These are phyloP conservation scores for Cosmia trapezina DNA, from an alignment of 2,888 invertebrate species.

Conservation along the genomic window DNA sequence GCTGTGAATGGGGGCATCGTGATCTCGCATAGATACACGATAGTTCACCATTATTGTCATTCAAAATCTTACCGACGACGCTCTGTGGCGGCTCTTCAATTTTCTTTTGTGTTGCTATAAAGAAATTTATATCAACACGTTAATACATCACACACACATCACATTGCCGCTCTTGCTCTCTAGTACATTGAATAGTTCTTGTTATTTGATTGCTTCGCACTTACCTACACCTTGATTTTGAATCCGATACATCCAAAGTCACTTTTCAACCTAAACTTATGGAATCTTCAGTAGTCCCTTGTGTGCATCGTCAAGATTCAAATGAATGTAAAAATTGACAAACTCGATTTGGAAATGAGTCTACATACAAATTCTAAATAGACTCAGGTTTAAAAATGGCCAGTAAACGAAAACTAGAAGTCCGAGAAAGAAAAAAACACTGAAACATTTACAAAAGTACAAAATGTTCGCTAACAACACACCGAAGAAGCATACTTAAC, in stretches of 20 bases:
- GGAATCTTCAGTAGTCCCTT: background rate
- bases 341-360: background rate
- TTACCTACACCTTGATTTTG: background rate
- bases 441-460: background rate
- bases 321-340: background rate
- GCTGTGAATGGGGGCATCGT: constrained; percentile 80
- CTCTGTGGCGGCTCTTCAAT: constrained; percentile 44
- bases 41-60: constrained; percentile 75
- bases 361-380: background rate
- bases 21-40: constrained; percentile 75
- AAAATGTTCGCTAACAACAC: background rate
- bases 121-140: constrained; percentile 45
- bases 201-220: background rate
- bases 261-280: background rate
- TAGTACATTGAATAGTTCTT: constrained; percentile 14
- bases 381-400: background rate
- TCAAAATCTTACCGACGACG: constrained; percentile 63
- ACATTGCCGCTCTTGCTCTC: constrained; percentile 33
- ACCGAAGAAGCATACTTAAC: background rate
- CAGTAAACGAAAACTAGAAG: background rate
- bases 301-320: no score
- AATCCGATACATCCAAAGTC: background rate
- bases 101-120: constrained; percentile 44
- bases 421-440: no score
- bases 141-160: no score